phyloP scores from a whole-genome alignment of 2,888 invertebrate species.

The Thyatira batis region DNA sequence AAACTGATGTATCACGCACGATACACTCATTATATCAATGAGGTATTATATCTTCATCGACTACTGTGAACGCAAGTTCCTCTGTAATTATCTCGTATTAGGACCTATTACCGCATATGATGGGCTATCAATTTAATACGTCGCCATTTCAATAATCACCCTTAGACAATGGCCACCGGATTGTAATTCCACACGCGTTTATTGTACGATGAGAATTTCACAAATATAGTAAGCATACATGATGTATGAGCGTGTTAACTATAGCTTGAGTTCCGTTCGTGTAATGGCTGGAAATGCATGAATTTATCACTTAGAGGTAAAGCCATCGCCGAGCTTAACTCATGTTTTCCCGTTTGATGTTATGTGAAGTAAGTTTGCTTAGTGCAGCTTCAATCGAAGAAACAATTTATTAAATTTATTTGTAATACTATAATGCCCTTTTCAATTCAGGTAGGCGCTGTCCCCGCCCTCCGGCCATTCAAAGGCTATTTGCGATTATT shows the following conservation, averaged over 20 bases:
- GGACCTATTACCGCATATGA: conserved; percentile 64
- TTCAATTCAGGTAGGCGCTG: conserved; percentile 59
- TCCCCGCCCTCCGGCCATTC: conserved; percentile 54
- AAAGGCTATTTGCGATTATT: conserved; percentile 77
- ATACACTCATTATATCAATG: conserved; percentile 61
- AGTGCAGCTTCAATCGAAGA: conserved; percentile 21
- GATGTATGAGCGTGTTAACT: conserved; percentile 45
- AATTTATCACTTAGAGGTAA: conserved; percentile 50
- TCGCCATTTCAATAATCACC: conserved; percentile 65
- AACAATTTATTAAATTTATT: conserved; percentile 42
- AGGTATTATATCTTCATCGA: conserved; percentile 71
- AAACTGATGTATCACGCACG: conserved; percentile 54
- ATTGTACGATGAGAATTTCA: conserved; percentile 44
- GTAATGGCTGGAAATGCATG: conserved; percentile 43
- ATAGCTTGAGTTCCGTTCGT: conserved; percentile 34
- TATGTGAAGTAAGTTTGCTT: conserved; percentile 7
- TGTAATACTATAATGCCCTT: conserved; percentile 49
- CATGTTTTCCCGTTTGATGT: too few species aligned
- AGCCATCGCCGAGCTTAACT: conserved; percentile 25
- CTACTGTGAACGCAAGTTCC: conserved; percentile 53
- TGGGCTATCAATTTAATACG: conserved; percentile 68
- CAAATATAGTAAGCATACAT: conserved; percentile 51
- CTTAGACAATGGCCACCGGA: conserved; percentile 61
- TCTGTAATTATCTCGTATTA: conserved; percentile 72
- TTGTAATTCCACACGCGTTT: conserved; percentile 49